phyloP scores from a whole-genome alignment of 2,797 vertebrate genomes.

The Crocidura indochinensis region DNA sequence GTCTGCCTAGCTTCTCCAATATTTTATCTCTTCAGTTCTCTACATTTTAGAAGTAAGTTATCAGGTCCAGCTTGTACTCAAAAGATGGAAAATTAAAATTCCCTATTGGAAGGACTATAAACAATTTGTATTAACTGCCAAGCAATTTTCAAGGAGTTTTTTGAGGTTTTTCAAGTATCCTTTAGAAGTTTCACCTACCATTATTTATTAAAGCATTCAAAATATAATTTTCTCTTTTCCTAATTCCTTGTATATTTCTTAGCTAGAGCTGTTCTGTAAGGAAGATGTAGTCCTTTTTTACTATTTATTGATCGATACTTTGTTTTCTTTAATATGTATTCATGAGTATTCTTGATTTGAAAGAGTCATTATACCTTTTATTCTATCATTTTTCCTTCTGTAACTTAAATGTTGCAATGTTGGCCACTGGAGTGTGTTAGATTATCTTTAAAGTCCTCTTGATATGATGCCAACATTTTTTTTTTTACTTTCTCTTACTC shows the following conservation, averaged over 20 bases:
- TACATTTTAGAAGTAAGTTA: background rate
- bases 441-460: background rate
- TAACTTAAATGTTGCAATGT: background rate
- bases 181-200: background rate
- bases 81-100: background rate
- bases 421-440: background rate
- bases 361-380: too few relatives aligned
- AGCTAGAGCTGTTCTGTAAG: background rate
- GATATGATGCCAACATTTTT: background rate
- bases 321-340: too few relatives aligned
- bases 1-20: background rate
- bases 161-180: background rate
- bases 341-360: too few relatives aligned
- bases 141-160: background rate
- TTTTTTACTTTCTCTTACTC: background rate
- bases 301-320: too few relatives aligned
- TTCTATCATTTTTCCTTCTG: background rate
- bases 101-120: background rate
- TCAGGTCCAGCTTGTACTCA: background rate
- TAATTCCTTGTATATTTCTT: constrained; percentile 12
- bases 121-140: background rate
- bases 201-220: background rate
- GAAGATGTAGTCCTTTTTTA: background rate
- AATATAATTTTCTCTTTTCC: background rate
- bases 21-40: background rate